Base-by-base conservation (phyloP, 2,113 vertebrate species). In the Coracopsis vasa region DNA sequence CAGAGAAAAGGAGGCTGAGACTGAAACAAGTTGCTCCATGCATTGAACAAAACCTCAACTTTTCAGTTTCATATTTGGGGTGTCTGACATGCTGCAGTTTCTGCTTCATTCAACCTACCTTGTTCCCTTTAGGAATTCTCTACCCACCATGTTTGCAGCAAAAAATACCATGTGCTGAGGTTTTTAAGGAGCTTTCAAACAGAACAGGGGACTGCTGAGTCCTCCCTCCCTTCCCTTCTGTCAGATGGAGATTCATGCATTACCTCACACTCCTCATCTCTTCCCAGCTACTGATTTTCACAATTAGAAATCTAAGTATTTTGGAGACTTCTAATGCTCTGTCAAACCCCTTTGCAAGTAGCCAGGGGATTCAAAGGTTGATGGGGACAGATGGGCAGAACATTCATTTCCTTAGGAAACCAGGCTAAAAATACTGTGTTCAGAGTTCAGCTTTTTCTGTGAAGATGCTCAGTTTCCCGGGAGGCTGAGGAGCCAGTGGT, bases 1-100 rank as follows among this genome's bases (percentile, higher is more conserved):
- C 39, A 94, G 60, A 64, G 88, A 41, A 82, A 90, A 86, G 69
- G 73, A 86, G 29, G 64, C 72, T 50, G 72, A 73, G 35, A 39
- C 31, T 7, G 27, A 91, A 86, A 75, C 0, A 2, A 62, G 67
- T 60, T 60, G 50, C 37, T 82, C 39, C 53, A 29, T 66, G 47
- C 33, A 73, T 8, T 64, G 77, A 94, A 79, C 51, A 92, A 84
- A 89, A 48, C 58, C 54, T 92, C 11, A 6, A 31, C 37, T 77
- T 84, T 85, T 54, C 89, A 44, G 27, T 71, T 94, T 75, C 70
- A 44, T 39, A 31, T 80, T 62, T 71, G 62, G 72, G 67, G 67
- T 86, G 66, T 44, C 86, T 92, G 88, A 90, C 82, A 94, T 42
- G 73, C 42, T 83, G 60, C 69, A 70, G 83, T 67, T 97, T 92